Conservation (phyloP, 2,888 invertebrate genomes). For the Leptogaster cylindrica region DNA sequence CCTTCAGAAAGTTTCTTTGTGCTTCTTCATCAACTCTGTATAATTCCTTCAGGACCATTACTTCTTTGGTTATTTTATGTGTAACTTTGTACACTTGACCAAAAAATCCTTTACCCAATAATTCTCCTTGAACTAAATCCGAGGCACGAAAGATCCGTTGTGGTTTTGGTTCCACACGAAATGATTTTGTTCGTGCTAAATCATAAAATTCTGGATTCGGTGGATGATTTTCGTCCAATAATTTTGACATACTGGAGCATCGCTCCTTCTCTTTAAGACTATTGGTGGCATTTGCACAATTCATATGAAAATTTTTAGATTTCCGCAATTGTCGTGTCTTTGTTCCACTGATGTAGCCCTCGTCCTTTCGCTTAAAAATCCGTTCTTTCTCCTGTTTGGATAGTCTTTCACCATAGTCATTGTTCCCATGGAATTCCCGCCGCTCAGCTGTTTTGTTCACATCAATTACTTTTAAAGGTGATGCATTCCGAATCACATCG, state of each 20-base stretch:
- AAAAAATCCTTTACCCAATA: conserved; percentile 92
- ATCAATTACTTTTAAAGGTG: conserved; percentile 57
- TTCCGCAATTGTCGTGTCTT: conserved; percentile 67
- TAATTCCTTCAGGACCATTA: conserved; percentile 94
- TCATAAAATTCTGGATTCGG: conserved; percentile 66
- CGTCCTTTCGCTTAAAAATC: conserved; percentile 59
- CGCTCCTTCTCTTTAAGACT: conserved; percentile 75
- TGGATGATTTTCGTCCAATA: conserved; percentile 73
- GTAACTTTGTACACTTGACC: conserved; percentile 92
- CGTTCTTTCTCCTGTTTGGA: conserved; percentile 61
- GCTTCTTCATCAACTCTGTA: conserved; percentile 94
- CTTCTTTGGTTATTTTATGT: conserved; percentile 86
- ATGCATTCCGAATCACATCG: conserved; percentile 62
- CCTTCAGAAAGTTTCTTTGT: conserved; percentile 91
- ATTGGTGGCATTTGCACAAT: conserved; percentile 52
- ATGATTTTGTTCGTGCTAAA: conserved; percentile 85
- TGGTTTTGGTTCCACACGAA: conserved; percentile 68
- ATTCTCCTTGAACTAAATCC: conserved; percentile 86
- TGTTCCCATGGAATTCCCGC: conserved; percentile 39
- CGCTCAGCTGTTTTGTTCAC: conserved; percentile 41
- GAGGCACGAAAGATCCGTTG: conserved; percentile 87
- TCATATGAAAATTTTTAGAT: conserved; percentile 39
- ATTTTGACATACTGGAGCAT: conserved; percentile 84
- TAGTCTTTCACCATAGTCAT: conserved; percentile 57
- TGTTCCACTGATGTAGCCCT: conserved; percentile 66